These are phyloP conservation scores for Bombus confusus DNA, from an alignment of 1,140 invertebrate genomes.

Conservation along the genomic window DNA sequence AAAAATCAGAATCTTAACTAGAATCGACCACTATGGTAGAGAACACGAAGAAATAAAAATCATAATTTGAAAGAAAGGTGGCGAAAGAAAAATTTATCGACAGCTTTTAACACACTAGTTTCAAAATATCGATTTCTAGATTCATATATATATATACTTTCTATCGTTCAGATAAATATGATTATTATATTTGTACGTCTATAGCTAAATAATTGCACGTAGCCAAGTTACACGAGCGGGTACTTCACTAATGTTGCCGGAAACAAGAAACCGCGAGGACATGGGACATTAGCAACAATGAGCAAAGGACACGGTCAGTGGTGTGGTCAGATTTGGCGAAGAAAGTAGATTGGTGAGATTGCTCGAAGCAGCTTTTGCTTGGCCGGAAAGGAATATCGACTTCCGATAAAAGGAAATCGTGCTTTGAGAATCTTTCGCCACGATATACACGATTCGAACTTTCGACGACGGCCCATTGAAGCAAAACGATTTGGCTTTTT, in stretches of 20 bases:
- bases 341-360: constrained; percentile 60
- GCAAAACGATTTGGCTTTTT: constrained; percentile 22
- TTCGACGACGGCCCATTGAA: constrained; percentile 43
- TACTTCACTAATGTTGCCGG: too few species aligned
- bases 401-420: constrained; percentile 74
- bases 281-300: constrained; percentile 52
- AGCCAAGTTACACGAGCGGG: neutral
- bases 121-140: too few species aligned
- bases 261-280: constrained; percentile 9
- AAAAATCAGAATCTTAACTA: neutral
- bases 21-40: neutral
- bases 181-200: neutral
- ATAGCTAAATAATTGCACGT: neutral
- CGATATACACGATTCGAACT: constrained; percentile 66
- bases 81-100: neutral
- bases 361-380: constrained; percentile 62
- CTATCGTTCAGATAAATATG: neutral
- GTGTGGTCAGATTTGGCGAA: constrained; percentile 47
- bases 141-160: neutral
- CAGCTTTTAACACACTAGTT: too few species aligned
- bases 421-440: constrained; percentile 68
- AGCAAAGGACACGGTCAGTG: constrained; percentile 47
- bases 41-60: neutral
- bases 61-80: neutral
- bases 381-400: constrained; percentile 70